Evolutionary conservation across 1,140 invertebrate genomes (phyloP).

Genomic region (Pissodes strobi): DNA sequence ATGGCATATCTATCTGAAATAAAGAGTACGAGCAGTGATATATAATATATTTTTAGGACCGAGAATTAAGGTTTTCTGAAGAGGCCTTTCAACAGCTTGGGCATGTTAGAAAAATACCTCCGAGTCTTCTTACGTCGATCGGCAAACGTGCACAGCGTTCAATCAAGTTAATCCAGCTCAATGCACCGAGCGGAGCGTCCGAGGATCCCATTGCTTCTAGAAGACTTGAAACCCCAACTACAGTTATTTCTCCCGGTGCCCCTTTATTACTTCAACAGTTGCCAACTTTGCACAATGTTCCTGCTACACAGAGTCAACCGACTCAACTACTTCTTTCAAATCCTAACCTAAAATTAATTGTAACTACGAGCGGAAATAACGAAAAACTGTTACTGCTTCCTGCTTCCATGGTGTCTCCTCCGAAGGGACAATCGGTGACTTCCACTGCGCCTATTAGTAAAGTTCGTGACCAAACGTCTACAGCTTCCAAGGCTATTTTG

Average conservation of each 20-base stretch:
- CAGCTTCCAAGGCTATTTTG: neutral
- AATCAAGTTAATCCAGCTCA: constrained; percentile 3
- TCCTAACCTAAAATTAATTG: neutral
- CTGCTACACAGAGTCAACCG: neutral
- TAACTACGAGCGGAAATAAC: neutral
- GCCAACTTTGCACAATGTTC: neutral
- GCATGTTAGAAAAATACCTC: constrained; percentile 12
- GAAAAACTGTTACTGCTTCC: constrained; percentile 8
- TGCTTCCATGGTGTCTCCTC: neutral
- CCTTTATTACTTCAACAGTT: neutral
- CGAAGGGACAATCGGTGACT: constrained; percentile 4
- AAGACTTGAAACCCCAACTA: neutral
- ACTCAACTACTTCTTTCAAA: neutral
- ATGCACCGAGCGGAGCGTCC: neutral
- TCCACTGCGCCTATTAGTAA: constrained; percentile 20
- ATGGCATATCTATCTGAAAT: too few species aligned
- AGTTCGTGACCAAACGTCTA: constrained; percentile 5
- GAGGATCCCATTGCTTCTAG: too few species aligned
- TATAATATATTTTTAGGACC: constrained; percentile 18
- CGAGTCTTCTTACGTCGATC: neutral
- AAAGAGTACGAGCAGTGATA: too few species aligned
- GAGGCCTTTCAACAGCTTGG: constrained; percentile 6
- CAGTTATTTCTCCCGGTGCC: neutral
- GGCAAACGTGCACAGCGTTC: neutral
- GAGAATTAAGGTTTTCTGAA: constrained; percentile 11